These are phyloP conservation scores for Cyprinodon diabolis DNA, from an alignment of 2,797 vertebrate genomes.

Conservation along the genomic window DNA sequence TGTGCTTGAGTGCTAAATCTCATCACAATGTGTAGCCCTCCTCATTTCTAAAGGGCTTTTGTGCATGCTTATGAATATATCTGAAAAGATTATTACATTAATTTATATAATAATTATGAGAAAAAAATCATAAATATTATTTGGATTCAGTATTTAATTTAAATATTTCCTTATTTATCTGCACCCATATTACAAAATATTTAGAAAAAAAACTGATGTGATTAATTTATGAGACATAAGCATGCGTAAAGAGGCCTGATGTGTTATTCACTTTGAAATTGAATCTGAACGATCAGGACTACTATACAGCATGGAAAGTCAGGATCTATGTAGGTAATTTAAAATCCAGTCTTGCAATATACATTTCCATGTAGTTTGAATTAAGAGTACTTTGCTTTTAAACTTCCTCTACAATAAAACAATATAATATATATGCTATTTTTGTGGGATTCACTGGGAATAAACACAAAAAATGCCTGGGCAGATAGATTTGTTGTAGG, in stretches of 20 bases:
- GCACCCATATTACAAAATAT: not conserved
- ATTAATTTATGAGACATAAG: not conserved
- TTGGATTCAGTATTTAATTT: not conserved
- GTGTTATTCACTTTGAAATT: not conserved
- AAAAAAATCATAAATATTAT: not conserved
- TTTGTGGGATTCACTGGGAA: not conserved
- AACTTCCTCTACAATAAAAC: not conserved
- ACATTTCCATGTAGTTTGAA: not conserved
- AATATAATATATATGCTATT: not conserved
- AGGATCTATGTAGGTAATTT: not conserved
- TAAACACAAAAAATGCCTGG: not conserved
- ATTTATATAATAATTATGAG: not conserved
- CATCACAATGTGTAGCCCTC: conserved; percentile 8
- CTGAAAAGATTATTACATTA: not conserved
- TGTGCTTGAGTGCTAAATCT: conserved; percentile 43
- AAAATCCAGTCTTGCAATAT: not conserved
- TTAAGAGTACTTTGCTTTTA: not conserved
- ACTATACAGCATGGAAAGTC: not conserved
- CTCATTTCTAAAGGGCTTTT: conserved; percentile 13
- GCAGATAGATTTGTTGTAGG: too few relatives aligned
- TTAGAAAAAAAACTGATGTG: not conserved
- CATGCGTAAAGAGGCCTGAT: not conserved
- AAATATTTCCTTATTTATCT: too few relatives aligned
- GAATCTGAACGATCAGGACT: not conserved
- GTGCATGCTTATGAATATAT: conserved; percentile 4